Evolutionary conservation across 1,140 invertebrate species (phyloP).

Genomic region (Sesamia nonagrioides): DNA sequence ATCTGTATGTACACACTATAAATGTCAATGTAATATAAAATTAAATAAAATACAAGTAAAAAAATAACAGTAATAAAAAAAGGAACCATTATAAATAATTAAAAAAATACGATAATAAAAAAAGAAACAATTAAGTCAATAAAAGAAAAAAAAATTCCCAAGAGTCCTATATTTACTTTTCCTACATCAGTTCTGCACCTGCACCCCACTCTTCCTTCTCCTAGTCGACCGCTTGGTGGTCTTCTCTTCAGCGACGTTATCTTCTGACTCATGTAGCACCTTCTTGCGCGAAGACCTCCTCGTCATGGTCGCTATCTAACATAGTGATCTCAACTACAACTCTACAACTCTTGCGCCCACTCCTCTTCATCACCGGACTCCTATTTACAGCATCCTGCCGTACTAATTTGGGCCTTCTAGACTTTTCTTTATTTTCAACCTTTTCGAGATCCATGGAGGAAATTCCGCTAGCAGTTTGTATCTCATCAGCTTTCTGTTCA

Average conservation of each 20-base stretch:
- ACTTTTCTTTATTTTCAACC: constrained; percentile 60
- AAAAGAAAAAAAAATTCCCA: too few species aligned
- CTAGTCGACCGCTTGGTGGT: constrained; percentile 49
- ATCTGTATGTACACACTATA: too few species aligned
- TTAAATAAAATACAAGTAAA: too few species aligned
- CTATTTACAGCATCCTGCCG: constrained; percentile 69
- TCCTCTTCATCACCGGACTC: constrained; percentile 69
- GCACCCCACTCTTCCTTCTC: constrained; percentile 49
- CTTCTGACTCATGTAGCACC: constrained; percentile 50
- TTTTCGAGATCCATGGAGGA: constrained; percentile 56
- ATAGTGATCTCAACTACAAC: too few species aligned
- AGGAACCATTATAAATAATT: too few species aligned
- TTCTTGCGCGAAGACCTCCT: constrained; percentile 57
- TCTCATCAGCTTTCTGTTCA: constrained; percentile 37
- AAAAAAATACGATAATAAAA: neutral
- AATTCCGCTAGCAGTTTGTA: constrained; percentile 51
- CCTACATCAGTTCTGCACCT: neutral
- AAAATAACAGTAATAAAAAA: too few species aligned
- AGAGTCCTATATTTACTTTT: neutral
- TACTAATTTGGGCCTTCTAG: constrained; percentile 54
- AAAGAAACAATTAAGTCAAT: too few species aligned
- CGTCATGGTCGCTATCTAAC: neutral
- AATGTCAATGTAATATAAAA: too few species aligned
- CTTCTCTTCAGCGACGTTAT: constrained; percentile 38
- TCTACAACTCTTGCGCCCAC: constrained; percentile 67